Conservation (phyloP, 2,113 vertebrate genomes). For the cattle (Bos taurus) region ARS-UCD2.0 NC_037350.1:9146001-9146500, state of each 20-base stretch:
- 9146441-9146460: not conserved
- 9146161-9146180: not conserved
- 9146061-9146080: not conserved
- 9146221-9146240: not conserved
- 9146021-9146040: slow-evolving; percentile 8
- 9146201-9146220: slow-evolving; percentile 4
- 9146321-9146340: slow-evolving; percentile 48
- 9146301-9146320: not conserved
- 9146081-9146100: not conserved
- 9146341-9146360: slow-evolving; percentile 29
- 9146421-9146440: not conserved
- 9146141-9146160: not conserved
- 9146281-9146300: slow-evolving; percentile 19
- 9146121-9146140: not conserved
- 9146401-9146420: slow-evolving; percentile 37
- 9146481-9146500: not conserved
- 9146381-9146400: slow-evolving; percentile 50
- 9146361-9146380: slow-evolving; percentile 28
- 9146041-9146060: not conserved
- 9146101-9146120: not conserved
- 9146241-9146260: not conserved
- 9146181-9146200: not conserved
- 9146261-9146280: not conserved
- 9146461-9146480: slow-evolving; percentile 15
- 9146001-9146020: not conserved